A percentile compares a stretch with the other conserved stretches of the same genome.
These are phyloP conservation scores for Polyergus mexicanus DNA, from an alignment of 1,140 invertebrate genomes.

Conservation along the genomic window DNA sequence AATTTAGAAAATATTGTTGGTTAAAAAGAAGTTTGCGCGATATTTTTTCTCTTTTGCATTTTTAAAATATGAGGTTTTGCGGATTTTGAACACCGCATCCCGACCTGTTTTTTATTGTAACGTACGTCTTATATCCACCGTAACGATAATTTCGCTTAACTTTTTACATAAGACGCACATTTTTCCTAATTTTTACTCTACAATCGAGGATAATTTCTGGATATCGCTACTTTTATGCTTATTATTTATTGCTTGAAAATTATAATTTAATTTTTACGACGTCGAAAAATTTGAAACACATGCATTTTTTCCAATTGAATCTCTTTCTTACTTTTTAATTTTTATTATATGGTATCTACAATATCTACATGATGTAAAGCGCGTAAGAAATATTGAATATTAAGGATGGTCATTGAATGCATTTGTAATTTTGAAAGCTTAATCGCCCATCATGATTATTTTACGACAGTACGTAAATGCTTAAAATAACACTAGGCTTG, in stretches of 20 bases:
- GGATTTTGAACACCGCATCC: slow-evolving; percentile 34
- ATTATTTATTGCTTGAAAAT: slow-evolving; percentile 15
- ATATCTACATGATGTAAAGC: not conserved
- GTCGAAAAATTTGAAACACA: not conserved
- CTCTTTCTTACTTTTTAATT: not conserved
- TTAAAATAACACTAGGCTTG: slow-evolving; percentile 10
- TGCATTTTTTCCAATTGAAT: not conserved
- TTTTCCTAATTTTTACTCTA: not conserved
- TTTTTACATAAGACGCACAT: not conserved
- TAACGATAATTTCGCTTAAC: not conserved
- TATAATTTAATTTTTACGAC: not conserved
- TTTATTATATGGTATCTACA: too few species aligned
- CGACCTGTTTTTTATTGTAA: not conserved
- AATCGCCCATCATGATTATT: slow-evolving; percentile 1
- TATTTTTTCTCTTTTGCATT: slow-evolving; percentile 3
- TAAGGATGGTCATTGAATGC: not conserved
- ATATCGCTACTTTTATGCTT: not conserved
- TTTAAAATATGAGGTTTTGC: not conserved
- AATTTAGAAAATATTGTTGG: not conserved
- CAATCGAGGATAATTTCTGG: not conserved
- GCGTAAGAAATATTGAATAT: not conserved
- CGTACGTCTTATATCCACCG: not conserved
- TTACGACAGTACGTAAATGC: slow-evolving; percentile 9
- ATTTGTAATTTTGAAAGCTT: not conserved
- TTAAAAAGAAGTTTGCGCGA: not conserved